Evolutionary conservation across 2,797 vertebrate genomes (phyloP), one percentile per base, ranked within the genome.

Genomic region (Pelobates cultripes): DNA sequence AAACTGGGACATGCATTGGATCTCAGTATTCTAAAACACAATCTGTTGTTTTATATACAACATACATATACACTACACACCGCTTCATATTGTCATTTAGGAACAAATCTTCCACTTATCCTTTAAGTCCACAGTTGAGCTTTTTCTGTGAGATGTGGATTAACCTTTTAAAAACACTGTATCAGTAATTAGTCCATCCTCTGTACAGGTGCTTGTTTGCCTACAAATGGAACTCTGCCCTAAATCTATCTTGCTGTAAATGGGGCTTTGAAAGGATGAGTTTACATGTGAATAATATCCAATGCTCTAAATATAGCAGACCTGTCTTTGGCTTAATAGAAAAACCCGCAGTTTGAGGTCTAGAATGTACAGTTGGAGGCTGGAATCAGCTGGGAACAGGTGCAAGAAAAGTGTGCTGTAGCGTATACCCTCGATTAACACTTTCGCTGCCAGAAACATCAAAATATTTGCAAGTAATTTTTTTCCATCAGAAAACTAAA

Each of bases 331-430:
- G 72, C 60, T 79, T 70, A 60, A 79, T 75, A 79, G 60, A 84
- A 83, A 78, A 64, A 75, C 73, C 81, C 82, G 79, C 82, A 84
- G 82, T 84, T 79, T 84, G 82, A 75, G 82, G 82, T 84, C 82
- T 72, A 71, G 82, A 64, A 71, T 84, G 78, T 84, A 73, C 82
- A 79, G 82, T 79, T 66, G 82, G 82, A 84, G 60, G 73, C 73
- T 70, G 68, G 77, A 79, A 72, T 79, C 82, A 75, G 66, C 82
- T 79, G 82, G 72, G 82, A 79, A 70, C 82, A 84, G 82, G 82
- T 84, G 82, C 77, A 79, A 43, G 42, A 43, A 51, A 70, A 79
- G 72, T 72, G 12, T 51, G 10, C 12, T 43, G 47, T 63, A 15
- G 71, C 43, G 70, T 17, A 43, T 47, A 61, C 15, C 70, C 43